These are phyloP conservation scores for Diplosoma virens DNA, from an alignment of 23 tunicate genomes.

Conservation along the genomic window DNA sequence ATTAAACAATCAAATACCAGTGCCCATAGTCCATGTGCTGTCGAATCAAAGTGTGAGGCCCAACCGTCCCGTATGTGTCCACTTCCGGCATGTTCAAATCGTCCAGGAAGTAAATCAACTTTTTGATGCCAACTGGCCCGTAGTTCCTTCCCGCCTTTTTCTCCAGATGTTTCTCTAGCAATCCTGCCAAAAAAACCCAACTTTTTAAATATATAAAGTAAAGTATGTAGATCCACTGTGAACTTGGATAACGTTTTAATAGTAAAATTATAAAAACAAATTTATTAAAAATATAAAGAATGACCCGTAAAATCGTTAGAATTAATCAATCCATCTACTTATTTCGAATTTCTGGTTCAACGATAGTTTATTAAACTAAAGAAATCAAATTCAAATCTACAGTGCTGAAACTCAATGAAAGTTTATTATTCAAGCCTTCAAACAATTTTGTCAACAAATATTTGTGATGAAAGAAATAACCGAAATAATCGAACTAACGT, in stretches of 20 bases:
- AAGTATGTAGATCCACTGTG: too few species aligned
- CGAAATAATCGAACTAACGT: constrained; percentile 39
- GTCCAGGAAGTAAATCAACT: constrained; percentile 79
- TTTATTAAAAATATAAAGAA: too few species aligned
- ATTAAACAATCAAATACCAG: constrained; percentile 52
- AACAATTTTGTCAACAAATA: too few species aligned
- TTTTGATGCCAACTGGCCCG: constrained; percentile 85
- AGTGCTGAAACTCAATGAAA: neutral
- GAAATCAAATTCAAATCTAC: neutral
- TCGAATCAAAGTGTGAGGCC: constrained; percentile 81
- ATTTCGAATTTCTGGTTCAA: too few species aligned
- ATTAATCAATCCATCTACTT: too few species aligned
- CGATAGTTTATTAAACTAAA: too few species aligned
- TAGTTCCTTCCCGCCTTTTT: constrained; percentile 87
- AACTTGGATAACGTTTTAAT: too few species aligned
- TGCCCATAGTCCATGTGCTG: constrained; percentile 91
- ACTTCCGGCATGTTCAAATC: constrained; percentile 93
- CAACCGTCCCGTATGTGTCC: constrained; percentile 88
- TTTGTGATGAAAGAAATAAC: too few species aligned
- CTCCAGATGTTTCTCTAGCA: constrained; percentile 83
- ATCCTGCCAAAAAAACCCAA: constrained; percentile 36
- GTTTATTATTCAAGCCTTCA: neutral
- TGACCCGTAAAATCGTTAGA: too few species aligned
- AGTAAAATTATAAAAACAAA: too few species aligned
- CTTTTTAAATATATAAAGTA: too few species aligned